phyloP scores from a whole-genome alignment of 2,888 invertebrate genomes.

The Cerastis rubricosa region DNA sequence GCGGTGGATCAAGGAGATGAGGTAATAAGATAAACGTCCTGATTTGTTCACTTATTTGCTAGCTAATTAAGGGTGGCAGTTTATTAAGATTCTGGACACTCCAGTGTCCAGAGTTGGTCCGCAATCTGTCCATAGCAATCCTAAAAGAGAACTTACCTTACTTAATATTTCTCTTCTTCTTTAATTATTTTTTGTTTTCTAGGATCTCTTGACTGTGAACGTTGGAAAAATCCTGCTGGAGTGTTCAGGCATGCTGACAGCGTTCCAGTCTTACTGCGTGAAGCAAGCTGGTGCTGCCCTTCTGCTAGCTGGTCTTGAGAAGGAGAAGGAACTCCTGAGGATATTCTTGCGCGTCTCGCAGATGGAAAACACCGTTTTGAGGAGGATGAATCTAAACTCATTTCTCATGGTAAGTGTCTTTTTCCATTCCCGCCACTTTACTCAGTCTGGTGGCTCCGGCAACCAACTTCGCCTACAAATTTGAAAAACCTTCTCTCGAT shows the following conservation, averaged over 20 bases:
- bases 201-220: constrained; percentile 96
- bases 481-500: neutral
- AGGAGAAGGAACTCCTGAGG: constrained; percentile 97
- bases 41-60: neutral
- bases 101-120: neutral
- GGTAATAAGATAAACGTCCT: constrained; percentile 74
- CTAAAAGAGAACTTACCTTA: neutral
- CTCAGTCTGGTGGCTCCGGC: neutral
- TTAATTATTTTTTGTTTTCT: constrained; percentile 59
- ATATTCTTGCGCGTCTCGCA: constrained; percentile 99
- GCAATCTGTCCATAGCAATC: neutral
- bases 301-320: constrained; percentile 96
- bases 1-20: constrained; percentile 95
- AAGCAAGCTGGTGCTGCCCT: constrained; percentile 97
- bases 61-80: neutral
- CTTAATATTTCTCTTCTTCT: no score
- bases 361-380: constrained; percentile 98
- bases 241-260: constrained; percentile 97
- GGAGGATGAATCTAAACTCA: constrained; percentile 99
- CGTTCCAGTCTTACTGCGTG: constrained; percentile 98
- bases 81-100: neutral
- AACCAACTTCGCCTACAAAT: neutral
- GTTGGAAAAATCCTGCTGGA: constrained; percentile 97
- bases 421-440: neutral
- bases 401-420: constrained; percentile 96